Conservation (phyloP, 2,797 vertebrate genomes). For the Ciconia nigra region DNA sequence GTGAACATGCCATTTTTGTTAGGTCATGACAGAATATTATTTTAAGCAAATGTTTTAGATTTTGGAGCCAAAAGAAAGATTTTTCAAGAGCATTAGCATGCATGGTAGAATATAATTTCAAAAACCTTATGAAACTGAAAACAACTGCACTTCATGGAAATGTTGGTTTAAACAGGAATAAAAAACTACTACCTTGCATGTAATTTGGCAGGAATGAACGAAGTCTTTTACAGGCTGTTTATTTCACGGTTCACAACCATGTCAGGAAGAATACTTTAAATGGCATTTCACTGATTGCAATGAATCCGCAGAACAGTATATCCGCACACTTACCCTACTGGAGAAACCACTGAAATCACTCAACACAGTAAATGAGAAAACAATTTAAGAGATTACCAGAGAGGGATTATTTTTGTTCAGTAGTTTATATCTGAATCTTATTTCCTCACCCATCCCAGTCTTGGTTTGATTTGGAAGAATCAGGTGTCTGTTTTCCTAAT, state of each 20-base stretch:
- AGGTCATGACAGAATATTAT: not conserved
- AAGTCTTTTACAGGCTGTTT: not conserved
- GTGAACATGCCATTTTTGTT: not conserved
- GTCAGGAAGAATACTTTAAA: not conserved
- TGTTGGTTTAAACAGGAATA: not conserved
- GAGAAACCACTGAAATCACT: not conserved
- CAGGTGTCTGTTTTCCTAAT: not conserved
- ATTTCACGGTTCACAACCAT: not conserved
- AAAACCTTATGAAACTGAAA: not conserved
- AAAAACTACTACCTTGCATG: not conserved
- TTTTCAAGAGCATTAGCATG: not conserved
- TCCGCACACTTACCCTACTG: not conserved
- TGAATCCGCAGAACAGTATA: not conserved
- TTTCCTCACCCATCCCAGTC: not conserved
- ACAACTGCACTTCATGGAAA: not conserved
- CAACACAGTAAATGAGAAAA: not conserved
- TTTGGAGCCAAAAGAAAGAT: not conserved
- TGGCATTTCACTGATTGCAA: not conserved
- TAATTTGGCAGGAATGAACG: not conserved
- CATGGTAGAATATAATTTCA: not conserved
- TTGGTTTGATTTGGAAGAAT: not conserved
- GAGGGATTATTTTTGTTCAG: not conserved
- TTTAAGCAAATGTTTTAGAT: not conserved
- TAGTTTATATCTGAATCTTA: not conserved
- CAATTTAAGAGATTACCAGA: not conserved